Percentiles rank a stretch among this genome's conserved stretches.
Conservation (phyloP, 2,797 vertebrate genomes). For the Luscinia megarhynchos region DNA sequence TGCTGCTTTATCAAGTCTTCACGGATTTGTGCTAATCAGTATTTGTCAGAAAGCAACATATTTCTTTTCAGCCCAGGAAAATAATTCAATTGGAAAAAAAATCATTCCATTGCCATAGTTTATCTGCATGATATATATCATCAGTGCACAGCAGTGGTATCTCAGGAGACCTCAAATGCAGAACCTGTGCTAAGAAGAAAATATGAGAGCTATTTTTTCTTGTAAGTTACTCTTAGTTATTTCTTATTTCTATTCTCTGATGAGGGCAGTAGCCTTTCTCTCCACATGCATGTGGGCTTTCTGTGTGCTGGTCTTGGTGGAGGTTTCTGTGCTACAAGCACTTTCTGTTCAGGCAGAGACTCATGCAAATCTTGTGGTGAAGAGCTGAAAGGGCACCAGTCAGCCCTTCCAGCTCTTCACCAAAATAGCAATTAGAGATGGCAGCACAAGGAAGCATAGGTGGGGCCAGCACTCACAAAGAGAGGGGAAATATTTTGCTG, state of each 20-base stretch:
- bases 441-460: background rate
- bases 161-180: background rate
- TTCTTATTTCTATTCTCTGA: background rate
- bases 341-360: background rate
- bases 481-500: background rate
- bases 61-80: slow-evolving; percentile 1
- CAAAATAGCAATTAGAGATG: background rate
- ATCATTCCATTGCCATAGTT: background rate
- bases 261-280: background rate
- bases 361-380: background rate
- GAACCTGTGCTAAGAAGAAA: background rate
- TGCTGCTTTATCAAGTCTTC: background rate
- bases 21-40: background rate
- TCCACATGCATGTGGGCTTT: background rate
- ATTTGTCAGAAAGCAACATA: background rate
- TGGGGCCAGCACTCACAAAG: background rate
- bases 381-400: background rate
- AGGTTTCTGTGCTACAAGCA: background rate
- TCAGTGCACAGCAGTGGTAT: background rate
- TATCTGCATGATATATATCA: background rate
- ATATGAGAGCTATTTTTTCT: background rate
- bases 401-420: background rate
- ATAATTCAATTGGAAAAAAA: background rate
- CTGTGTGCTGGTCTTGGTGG: background rate
- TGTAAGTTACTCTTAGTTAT: background rate